phyloP scores from a whole-genome alignment of 2,797 vertebrate genomes.

The Molossus alvarezi region DNA sequence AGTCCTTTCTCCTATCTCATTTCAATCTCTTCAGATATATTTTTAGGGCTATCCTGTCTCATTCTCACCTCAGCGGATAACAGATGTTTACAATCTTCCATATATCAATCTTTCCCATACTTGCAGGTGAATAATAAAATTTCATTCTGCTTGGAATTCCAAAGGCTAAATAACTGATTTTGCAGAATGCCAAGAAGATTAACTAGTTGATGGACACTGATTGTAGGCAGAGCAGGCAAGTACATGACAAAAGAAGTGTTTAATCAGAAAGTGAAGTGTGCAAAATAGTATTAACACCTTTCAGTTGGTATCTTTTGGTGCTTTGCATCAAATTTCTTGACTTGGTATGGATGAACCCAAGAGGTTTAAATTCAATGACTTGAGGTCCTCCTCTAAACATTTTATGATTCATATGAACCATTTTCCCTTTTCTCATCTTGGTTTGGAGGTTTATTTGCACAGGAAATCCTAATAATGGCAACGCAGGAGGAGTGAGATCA shows the following conservation, averaged over 20 bases:
- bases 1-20: slow-evolving; percentile 68
- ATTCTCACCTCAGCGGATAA: slow-evolving; percentile 65
- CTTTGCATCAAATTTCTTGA: neutral
- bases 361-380: slow-evolving; percentile 5
- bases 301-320: neutral
- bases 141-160: slow-evolving; percentile 52
- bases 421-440: slow-evolving; percentile 16
- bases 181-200: neutral
- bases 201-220: slow-evolving; percentile 26
- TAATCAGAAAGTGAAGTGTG: slow-evolving; percentile 7
- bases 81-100: slow-evolving; percentile 54
- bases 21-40: slow-evolving; percentile 58
- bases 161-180: slow-evolving; percentile 43
- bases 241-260: neutral
- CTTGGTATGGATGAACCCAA: neutral
- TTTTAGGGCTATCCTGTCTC: slow-evolving; percentile 60
- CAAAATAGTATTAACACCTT: neutral
- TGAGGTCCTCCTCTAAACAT: neutral
- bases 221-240: slow-evolving; percentile 3
- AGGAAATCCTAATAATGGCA: neutral
- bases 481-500: neutral
- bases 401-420: neutral
- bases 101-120: slow-evolving; percentile 60
- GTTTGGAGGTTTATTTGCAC: neutral
- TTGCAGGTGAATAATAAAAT: slow-evolving; percentile 74